These are phyloP conservation scores for Chiloscyllium punctatum DNA, from an alignment of 2,797 vertebrate species.

Conservation along the genomic window DNA sequence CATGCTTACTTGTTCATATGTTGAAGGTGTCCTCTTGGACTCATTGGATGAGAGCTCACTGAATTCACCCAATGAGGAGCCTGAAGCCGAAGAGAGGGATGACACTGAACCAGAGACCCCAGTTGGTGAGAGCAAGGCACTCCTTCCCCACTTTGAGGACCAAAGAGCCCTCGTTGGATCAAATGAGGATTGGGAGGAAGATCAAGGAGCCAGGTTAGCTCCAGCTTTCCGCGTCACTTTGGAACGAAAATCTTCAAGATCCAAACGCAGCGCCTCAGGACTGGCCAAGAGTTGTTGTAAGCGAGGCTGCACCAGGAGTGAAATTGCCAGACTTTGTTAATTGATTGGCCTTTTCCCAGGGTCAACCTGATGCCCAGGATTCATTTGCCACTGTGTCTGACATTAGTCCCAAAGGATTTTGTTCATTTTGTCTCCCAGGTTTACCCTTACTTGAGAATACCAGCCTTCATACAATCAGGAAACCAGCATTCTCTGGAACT, in stretches of 20 bases:
- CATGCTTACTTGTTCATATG: not conserved
- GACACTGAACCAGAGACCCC: not conserved
- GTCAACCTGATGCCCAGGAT: not conserved
- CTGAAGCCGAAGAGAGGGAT: not conserved
- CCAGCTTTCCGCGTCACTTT: not conserved
- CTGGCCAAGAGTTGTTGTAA: conserved; percentile 65
- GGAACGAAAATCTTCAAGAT: conserved; percentile 42
- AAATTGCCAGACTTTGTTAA: conserved; percentile 65
- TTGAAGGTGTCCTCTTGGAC: not conserved
- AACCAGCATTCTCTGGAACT: not conserved
- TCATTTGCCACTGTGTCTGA: not conserved
- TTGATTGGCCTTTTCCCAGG: not conserved
- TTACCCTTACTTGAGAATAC: not conserved
- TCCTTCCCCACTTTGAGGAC: not conserved
- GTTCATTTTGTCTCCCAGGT: not conserved
- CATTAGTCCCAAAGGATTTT: not conserved
- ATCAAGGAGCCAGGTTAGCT: not conserved
- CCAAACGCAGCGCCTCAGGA: conserved; percentile 44
- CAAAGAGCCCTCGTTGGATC: not conserved
- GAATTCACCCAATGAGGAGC: not conserved
- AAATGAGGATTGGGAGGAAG: not conserved
- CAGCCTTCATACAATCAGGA: not conserved
- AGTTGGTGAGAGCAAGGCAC: not conserved
- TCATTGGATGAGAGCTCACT: not conserved
- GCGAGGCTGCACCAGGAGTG: conserved; percentile 62